Evolutionary conservation across 2,113 vertebrate genomes (phyloP).

Genomic region (Pyrgilauda ruficollis): DNA sequence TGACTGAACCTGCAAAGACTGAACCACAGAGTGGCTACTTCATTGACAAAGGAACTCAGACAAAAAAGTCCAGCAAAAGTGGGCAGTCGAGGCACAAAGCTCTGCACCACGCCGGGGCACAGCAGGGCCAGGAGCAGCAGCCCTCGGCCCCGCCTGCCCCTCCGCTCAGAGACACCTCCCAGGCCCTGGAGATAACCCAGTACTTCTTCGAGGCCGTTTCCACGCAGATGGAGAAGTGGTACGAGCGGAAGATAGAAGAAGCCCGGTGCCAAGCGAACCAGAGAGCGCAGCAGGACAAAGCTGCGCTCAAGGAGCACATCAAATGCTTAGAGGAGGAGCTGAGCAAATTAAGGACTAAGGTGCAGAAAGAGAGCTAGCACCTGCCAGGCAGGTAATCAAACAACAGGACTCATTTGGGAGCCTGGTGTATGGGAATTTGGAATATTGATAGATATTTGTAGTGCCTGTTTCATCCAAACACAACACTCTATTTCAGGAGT

Average conservation of each 20-base stretch:
- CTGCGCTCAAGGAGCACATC: constrained; percentile 83
- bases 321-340: constrained; percentile 89
- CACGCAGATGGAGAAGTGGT: constrained; percentile 97
- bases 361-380: constrained; percentile 79
- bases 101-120: background rate
- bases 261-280: constrained; percentile 84
- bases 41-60: constrained; percentile 77
- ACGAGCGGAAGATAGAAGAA: constrained; percentile 93
- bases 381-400: background rate
- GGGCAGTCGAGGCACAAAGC: constrained; percentile 71
- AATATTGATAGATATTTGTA: background rate
- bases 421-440: background rate
- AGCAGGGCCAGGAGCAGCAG: constrained; percentile 15
- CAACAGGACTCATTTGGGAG: background rate
- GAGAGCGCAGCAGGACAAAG: constrained; percentile 84
- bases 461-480: constrained; percentile 22
- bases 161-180: constrained; percentile 75
- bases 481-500: background rate
- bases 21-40: constrained; percentile 61
- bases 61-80: constrained; percentile 75
- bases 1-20: constrained; percentile 62
- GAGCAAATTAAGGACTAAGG: constrained; percentile 81
- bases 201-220: constrained; percentile 95
- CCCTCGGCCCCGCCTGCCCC: constrained; percentile 1
- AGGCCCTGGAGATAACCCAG: constrained; percentile 92